Percentiles rank a stretch among this genome's conserved stretches.
Evolutionary conservation across 1,140 invertebrate genomes (phyloP).

Genomic region (Drosophila subpulchrella): DNA sequence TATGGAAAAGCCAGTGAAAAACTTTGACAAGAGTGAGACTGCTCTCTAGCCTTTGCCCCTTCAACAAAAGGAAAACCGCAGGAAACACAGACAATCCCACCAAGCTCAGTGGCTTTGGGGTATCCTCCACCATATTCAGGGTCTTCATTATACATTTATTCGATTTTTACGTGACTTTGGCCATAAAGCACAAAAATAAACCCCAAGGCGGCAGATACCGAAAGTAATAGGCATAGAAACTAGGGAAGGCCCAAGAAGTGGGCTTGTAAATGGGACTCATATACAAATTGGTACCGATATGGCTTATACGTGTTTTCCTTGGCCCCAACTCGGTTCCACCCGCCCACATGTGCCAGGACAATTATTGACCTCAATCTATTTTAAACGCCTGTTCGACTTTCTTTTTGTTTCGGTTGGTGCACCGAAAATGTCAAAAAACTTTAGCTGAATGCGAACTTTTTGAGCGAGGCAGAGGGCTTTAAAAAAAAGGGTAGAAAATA

Average conservation of each 20-base stretch:
- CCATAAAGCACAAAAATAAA: conserved; percentile 75
- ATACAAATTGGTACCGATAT: conserved; percentile 64
- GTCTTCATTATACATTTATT: conserved; percentile 77
- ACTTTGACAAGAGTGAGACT: conserved; percentile 23
- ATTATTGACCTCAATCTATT: conserved; percentile 77
- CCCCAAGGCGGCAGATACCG: conserved; percentile 36
- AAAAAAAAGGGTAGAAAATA: background rate
- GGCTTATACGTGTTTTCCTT: conserved; percentile 33
- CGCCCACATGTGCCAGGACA: conserved; percentile 51
- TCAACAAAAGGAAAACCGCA: conserved; percentile 4
- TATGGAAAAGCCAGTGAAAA: conserved; percentile 31
- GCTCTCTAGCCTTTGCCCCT: background rate
- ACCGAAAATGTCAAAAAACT: conserved; percentile 46
- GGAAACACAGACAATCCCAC: conserved; percentile 26
- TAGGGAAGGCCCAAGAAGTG: conserved; percentile 11
- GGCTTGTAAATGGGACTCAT: conserved; percentile 50
- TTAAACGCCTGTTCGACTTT: conserved; percentile 57
- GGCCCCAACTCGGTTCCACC: background rate
- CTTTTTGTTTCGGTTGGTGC: conserved; percentile 13
- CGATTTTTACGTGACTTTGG: conserved; percentile 75
- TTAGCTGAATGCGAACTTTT: conserved; percentile 43
- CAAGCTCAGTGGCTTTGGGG: conserved; percentile 46
- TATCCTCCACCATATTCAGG: conserved; percentile 15
- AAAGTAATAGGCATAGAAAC: conserved; percentile 30
- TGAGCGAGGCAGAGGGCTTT: conserved; percentile 8